Percentiles rank a stretch among this genome's conserved stretches.
Conservation (phyloP, 1,140 invertebrate genomes). For the Tetramorium parvispinum region DNA sequence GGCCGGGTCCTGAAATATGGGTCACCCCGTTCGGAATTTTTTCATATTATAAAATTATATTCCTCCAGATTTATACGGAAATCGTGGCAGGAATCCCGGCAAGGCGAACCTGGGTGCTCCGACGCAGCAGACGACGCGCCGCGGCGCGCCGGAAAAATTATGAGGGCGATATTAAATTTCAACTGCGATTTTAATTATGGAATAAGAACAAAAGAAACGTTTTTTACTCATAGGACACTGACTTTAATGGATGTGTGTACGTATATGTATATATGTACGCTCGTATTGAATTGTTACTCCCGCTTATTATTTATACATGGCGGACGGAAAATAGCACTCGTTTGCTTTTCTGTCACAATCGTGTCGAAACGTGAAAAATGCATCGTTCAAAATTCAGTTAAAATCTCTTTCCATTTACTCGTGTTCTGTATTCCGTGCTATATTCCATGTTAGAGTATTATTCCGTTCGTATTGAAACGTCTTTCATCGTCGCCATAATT, state of each 20-base stretch:
- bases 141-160: conserved; percentile 75
- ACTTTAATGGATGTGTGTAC: neutral
- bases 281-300: conserved; percentile 40
- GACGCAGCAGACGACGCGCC: conserved; percentile 34
- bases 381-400: conserved; percentile 38
- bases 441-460: neutral
- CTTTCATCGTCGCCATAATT: conserved; percentile 46
- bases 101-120: conserved; percentile 24
- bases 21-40: conserved; percentile 71
- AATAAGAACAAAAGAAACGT: conserved; percentile 72
- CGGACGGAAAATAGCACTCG: conserved; percentile 27
- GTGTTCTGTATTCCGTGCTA: conserved; percentile 16
- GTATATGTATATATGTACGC: neutral
- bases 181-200: conserved; percentile 82
- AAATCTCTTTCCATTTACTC: conserved; percentile 4
- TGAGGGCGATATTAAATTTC: conserved; percentile 81
- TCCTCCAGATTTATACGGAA: conserved; percentile 78
- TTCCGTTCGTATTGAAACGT: conserved; percentile 33
- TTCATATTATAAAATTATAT: conserved; percentile 82
- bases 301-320: conserved; percentile 77
- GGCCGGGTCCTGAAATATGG: conserved; percentile 58
- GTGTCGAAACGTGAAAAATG: neutral
- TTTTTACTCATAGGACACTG: neutral
- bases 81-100: conserved; percentile 75
- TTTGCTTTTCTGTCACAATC: conserved; percentile 57